phyloP scores from a whole-genome alignment of 2,113 vertebrate genomes.

The Ceyx melanurus region DNA sequence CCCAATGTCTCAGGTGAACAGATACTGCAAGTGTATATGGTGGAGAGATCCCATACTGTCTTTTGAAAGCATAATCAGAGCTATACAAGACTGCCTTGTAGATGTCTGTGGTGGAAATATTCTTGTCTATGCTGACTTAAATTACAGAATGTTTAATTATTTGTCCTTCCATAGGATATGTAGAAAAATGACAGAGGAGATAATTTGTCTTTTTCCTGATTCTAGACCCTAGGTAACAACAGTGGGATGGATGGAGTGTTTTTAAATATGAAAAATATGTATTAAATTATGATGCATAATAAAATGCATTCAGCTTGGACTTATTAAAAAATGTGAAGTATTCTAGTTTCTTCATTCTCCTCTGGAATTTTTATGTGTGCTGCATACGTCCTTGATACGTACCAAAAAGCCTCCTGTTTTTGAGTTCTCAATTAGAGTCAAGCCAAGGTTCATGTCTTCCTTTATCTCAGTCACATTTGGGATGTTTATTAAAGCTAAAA shows the following conservation, averaged over 20 bases:
- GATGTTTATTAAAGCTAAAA: slow-evolving; percentile 82
- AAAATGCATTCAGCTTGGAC: not conserved
- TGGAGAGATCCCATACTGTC: not conserved
- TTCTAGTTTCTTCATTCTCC: not conserved
- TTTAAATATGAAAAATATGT: not conserved
- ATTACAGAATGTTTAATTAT: not conserved
- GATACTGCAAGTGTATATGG: not conserved
- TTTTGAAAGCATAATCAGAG: not conserved
- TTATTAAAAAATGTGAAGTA: not conserved
- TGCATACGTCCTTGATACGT: slow-evolving; percentile 1
- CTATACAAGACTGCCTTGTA: not conserved
- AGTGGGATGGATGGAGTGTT: not conserved
- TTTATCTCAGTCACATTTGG: slow-evolving; percentile 83
- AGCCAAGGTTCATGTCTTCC: slow-evolving; percentile 85
- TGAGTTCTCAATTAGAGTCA: slow-evolving; percentile 83
- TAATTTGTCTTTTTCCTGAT: not conserved
- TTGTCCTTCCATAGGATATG: not conserved
- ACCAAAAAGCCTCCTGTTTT: slow-evolving; percentile 82
- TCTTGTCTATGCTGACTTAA: not conserved
- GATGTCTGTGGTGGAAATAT: not conserved
- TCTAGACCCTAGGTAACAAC: not conserved
- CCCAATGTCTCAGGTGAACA: not conserved
- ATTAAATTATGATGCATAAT: not conserved
- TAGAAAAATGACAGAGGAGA: not conserved
- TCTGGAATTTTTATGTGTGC: not conserved